These are phyloP conservation scores for Dascyllus trimaculatus DNA, from an alignment of 2,113 vertebrate genomes.

Conservation along the genomic window DNA sequence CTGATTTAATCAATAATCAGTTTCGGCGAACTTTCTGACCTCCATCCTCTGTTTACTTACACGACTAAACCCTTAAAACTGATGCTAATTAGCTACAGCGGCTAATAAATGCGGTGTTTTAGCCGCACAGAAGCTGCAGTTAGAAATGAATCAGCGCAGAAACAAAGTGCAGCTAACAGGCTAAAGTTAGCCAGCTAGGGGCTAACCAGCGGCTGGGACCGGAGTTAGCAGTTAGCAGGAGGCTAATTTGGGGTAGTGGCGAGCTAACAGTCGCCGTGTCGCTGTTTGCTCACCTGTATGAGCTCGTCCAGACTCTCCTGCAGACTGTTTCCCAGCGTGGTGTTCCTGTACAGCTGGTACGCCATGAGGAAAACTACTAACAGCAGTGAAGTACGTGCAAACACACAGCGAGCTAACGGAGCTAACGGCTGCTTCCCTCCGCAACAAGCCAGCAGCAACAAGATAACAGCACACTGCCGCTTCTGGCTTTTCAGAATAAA, in stretches of 20 bases:
- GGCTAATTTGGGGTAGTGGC: slow-evolving; percentile 15
- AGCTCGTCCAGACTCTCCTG: slow-evolving; percentile 98
- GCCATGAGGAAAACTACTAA: slow-evolving; percentile 87
- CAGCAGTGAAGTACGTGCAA: background rate
- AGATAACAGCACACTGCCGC: slow-evolving; percentile 9
- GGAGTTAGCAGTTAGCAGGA: slow-evolving; percentile 14
- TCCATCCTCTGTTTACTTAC: too few relatives aligned
- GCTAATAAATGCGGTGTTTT: too few relatives aligned
- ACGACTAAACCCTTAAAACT: too few relatives aligned
- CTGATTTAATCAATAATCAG: too few relatives aligned
- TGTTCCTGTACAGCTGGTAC: slow-evolving; percentile 97
- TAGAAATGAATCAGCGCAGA: too few relatives aligned
- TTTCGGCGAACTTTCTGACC: too few relatives aligned
- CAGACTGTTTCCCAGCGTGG: slow-evolving; percentile 97
- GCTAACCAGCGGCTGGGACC: background rate
- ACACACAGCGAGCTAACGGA: slow-evolving; percentile 6
- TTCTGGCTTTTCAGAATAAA: slow-evolving; percentile 13
- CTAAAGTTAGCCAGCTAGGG: background rate
- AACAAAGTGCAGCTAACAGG: slow-evolving; percentile 5
- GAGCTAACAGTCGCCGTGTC: background rate
- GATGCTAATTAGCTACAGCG: too few relatives aligned
- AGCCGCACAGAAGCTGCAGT: too few relatives aligned
- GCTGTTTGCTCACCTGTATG: slow-evolving; percentile 88
- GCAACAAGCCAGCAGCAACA: slow-evolving; percentile 1
- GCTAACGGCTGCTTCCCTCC: slow-evolving; percentile 35